phyloP scores from a whole-genome alignment of 1,140 invertebrate species.

The Drosophila chauvacae region DNA sequence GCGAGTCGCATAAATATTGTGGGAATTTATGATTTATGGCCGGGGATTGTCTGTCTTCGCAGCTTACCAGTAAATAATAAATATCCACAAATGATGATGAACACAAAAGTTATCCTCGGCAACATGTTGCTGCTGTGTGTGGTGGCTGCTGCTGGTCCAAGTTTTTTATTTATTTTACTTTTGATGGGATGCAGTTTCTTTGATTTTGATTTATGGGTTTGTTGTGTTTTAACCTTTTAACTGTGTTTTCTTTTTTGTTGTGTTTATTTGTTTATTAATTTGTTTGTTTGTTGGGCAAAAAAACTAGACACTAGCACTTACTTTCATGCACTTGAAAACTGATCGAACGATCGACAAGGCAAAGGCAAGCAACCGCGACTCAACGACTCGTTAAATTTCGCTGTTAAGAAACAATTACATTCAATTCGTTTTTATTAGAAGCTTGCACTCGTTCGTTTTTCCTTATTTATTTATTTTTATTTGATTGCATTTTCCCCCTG shows the following conservation, averaged over 20 bases:
- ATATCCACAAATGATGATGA: conserved; percentile 81
- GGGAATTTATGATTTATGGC: conserved; percentile 55
- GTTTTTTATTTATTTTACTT: conserved; percentile 10
- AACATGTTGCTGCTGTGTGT: conserved; percentile 68
- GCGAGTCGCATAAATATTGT: conserved; percentile 53
- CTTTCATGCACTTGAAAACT: conserved; percentile 38
- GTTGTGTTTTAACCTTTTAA: conserved; percentile 42
- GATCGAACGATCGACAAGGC: conserved; percentile 18
- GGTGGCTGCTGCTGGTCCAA: conserved; percentile 19
- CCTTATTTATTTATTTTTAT: conserved; percentile 14
- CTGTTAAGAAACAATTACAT: conserved; percentile 52
- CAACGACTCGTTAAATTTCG: conserved; percentile 50
- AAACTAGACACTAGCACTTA: conserved; percentile 31
- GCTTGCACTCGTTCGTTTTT: conserved; percentile 34
- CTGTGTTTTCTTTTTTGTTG: background rate
- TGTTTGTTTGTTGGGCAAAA: conserved; percentile 1
- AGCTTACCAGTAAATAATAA: conserved; percentile 59
- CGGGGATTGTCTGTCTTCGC: conserved; percentile 37
- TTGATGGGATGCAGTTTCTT: background rate
- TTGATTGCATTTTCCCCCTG: conserved; percentile 30
- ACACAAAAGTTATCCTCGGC: conserved; percentile 73
- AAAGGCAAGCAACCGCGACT: conserved; percentile 32
- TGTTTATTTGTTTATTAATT: conserved; percentile 1
- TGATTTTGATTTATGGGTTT: conserved; percentile 29
- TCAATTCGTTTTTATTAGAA: conserved; percentile 53